Percentiles rank a stretch among this genome's conserved stretches.
Evolutionary conservation across 2,113 vertebrate species (phyloP).

Genomic region (Lepus timidus): DNA sequence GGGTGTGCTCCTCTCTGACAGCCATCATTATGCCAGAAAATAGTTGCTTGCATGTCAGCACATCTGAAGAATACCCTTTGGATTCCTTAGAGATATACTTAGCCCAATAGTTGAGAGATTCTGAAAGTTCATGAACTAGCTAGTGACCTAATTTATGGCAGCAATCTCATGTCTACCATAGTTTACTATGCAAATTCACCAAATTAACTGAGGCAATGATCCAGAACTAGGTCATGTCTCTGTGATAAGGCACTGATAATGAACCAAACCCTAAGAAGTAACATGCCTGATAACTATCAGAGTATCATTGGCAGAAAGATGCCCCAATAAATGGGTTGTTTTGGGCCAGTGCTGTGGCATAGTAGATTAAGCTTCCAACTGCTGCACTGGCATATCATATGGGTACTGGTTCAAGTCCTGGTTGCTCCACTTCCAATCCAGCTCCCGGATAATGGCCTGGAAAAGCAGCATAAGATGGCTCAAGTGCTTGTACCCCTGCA

Average conservation of each 20-base stretch:
- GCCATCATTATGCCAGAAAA: background rate
- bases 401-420: no score
- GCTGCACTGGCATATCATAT: no score
- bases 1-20: background rate
- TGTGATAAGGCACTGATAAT: background rate
- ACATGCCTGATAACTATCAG: background rate
- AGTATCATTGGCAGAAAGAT: background rate
- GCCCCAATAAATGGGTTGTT: background rate
- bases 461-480: no score
- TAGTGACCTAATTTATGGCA: background rate
- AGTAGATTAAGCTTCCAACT: no score
- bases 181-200: background rate
- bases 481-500: no score
- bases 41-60: background rate
- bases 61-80: background rate
- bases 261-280: background rate
- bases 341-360: no score
- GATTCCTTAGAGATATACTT: background rate
- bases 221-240: background rate
- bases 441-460: no score
- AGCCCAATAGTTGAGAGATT: background rate
- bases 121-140: background rate
- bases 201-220: background rate
- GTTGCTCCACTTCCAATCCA: no score
- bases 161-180: background rate